Conservation (phyloP, 2,113 vertebrate genomes). For the Columbina picui region DNA sequence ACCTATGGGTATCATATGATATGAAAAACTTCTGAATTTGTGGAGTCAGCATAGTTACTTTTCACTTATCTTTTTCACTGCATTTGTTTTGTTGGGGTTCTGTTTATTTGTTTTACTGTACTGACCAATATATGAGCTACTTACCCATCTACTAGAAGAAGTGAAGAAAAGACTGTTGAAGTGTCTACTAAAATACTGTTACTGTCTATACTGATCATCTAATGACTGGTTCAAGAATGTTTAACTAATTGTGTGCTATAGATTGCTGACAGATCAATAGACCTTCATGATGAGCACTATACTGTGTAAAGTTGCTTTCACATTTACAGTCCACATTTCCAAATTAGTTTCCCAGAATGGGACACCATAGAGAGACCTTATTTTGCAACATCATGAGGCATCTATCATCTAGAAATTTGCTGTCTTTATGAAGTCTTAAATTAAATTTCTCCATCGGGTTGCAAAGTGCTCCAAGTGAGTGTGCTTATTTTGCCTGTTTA, state of each 20-base stretch:
- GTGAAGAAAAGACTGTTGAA: background rate
- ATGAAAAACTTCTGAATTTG: background rate
- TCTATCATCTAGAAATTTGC: background rate
- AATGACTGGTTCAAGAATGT: background rate
- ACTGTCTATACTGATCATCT: background rate
- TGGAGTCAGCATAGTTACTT: background rate
- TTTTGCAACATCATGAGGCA: background rate
- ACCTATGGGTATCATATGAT: rapidly evolving
- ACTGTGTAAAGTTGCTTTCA: background rate
- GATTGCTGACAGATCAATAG: background rate
- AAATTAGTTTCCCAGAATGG: background rate
- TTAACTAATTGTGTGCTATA: background rate
- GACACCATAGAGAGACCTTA: background rate
- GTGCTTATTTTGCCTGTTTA: background rate
- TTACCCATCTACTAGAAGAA: background rate
- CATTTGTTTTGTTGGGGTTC: background rate
- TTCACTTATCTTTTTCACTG: background rate
- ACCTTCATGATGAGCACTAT: background rate
- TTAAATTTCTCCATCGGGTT: background rate
- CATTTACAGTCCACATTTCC: background rate
- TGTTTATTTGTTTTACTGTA: background rate
- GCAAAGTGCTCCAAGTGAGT: background rate
- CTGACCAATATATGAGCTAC: background rate
- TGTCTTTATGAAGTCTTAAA: background rate
- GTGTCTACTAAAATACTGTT: background rate